Conservation (phyloP, 2,113 vertebrate genomes). For the Nycticebus coucang region DNA sequence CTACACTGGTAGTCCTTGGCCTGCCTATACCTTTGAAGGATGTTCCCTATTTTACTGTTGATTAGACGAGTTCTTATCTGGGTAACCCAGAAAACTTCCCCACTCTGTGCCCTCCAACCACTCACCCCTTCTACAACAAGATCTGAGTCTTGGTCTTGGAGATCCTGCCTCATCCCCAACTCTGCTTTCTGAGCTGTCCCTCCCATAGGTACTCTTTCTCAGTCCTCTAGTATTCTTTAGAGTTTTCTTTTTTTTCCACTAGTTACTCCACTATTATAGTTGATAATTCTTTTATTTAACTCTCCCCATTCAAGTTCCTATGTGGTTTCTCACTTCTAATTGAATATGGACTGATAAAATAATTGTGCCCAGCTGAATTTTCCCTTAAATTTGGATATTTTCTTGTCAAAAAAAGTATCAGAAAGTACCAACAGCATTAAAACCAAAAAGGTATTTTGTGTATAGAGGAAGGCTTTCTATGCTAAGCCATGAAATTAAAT, state of each 20-base stretch:
- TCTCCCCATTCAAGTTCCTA: neutral
- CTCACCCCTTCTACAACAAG: rapidly evolving
- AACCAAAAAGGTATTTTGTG: neutral
- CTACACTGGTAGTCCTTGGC: neutral
- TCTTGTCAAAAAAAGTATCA: neutral
- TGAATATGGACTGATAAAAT: neutral
- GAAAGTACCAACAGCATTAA: neutral
- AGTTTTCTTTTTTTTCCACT: neutral
- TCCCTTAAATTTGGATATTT: neutral
- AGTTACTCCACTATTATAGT: neutral
- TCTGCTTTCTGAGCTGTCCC: neutral
- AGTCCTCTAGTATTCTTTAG: neutral
- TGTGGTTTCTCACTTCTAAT: neutral
- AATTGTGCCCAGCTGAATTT: neutral
- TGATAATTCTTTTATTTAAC: neutral
- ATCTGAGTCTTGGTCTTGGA: neutral
- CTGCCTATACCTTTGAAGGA: rapidly evolving
- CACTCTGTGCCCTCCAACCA: neutral
- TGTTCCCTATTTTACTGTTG: neutral
- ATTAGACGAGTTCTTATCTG: rapidly evolving
- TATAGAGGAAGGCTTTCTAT: neutral
- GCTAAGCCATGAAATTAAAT: neutral
- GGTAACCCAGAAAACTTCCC: neutral
- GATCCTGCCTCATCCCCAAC: rapidly evolving
- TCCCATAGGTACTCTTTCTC: rapidly evolving